Evolutionary conservation across 2,888 invertebrate genomes (phyloP), one percentile per base, ranked within the genome.

Genomic region (Rhagonycha lutea): DNA sequence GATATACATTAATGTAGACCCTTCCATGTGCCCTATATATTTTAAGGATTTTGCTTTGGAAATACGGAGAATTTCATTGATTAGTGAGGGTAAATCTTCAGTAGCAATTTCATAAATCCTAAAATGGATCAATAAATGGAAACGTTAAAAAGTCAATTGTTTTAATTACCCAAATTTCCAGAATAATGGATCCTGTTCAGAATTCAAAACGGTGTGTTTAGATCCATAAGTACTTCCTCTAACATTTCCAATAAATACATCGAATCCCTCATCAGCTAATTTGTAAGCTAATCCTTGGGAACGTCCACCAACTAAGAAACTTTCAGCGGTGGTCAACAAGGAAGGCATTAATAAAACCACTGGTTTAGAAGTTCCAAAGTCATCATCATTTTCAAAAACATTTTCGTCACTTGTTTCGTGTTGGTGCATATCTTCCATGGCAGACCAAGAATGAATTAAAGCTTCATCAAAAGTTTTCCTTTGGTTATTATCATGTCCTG

Each of bases 21-120:
- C 84, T 70, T 91, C 91, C 12, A 94, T 94, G 84, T 95, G 94
- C 0, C 94, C 95, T 3, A 93, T 86, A 84, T 94, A 95, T 79
- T 91, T 91, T 0, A 95, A 81, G 75, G 91, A 89, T 1, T 88
- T 75, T 23, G 89, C 89, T 0, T 89, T 89, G 0, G 93, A 92
- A 32, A 87, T 86, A 29, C 85, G 82, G 3, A 92, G 83, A 11
- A 92, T 88, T 83, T 92, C 91, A 84, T 95, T 92, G 24, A 96
- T 91, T 89, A 92, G 92, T 0, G 94, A 93, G 8, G 95, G 94
- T 0, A 96, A 84, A 85, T 96, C 96, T 83, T 91, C 91, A 75
- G 89, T 87, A 0, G 94, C 95, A 86, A 95, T 94, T 83, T 96
- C 93, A 84, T 95, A 92, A 92, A 92, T 95, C 80, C 93, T 94